phyloP scores from a whole-genome alignment of 2,888 invertebrate species.

The Eupithecia centaureata region DNA sequence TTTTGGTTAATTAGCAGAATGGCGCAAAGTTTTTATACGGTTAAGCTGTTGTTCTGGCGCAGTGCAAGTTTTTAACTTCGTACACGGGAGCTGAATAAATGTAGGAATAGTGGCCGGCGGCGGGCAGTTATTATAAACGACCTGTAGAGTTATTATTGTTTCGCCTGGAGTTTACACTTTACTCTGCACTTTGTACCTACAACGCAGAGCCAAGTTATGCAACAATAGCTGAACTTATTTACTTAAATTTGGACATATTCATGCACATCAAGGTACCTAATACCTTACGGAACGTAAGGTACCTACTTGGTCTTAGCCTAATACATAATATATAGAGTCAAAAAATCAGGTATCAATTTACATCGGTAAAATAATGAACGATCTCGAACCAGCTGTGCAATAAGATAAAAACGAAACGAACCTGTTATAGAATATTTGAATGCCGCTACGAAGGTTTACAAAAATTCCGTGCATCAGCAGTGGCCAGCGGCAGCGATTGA shows the following conservation, averaged over 20 bases:
- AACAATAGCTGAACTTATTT: background rate
- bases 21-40: slow-evolving; percentile 18
- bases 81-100: slow-evolving; percentile 1
- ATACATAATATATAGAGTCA: too few species aligned
- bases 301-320: too few species aligned
- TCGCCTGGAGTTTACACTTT: background rate
- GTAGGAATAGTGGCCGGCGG: background rate
- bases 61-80: slow-evolving; percentile 5
- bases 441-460: background rate
- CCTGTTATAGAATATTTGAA: background rate
- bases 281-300: too few species aligned
- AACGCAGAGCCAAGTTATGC: background rate
- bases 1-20: slow-evolving; percentile 31
- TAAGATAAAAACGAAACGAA: background rate
- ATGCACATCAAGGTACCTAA: too few species aligned
- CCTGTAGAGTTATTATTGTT: background rate
- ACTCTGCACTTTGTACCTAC: background rate
- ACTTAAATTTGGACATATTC: too few species aligned
- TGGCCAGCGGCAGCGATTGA: background rate
- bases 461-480: background rate
- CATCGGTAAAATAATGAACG: background rate
- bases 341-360: background rate
- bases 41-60: slow-evolving; percentile 7
- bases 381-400: background rate
- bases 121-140: slow-evolving; percentile 1